Evolutionary conservation across 2,888 invertebrate genomes (phyloP).

Genomic region (Eudasyphora cyanicolor): DNA sequence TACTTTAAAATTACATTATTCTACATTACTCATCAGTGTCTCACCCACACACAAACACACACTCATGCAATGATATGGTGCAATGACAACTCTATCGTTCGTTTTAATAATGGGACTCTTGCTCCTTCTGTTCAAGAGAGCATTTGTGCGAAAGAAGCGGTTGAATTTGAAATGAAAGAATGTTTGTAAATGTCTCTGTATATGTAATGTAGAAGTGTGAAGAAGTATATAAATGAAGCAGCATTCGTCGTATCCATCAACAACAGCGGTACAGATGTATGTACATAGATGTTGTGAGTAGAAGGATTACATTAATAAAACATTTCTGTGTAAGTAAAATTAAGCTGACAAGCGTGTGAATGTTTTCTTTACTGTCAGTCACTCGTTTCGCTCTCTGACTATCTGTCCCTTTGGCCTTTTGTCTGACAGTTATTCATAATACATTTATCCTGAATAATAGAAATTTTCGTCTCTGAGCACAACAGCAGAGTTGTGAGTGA

Average conservation of each 20-base stretch:
- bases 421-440: not conserved
- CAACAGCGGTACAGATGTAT: not conserved
- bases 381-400: conserved; percentile 11
- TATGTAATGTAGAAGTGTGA: not conserved
- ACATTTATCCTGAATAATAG: not conserved
- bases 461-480: not conserved
- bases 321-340: conserved; percentile 32
- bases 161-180: not conserved
- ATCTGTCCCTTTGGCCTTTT: not conserved
- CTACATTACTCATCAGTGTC: conserved; percentile 10
- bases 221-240: no score
- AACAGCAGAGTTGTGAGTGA: not conserved
- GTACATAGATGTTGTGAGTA: not conserved
- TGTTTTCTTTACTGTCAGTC: conserved; percentile 55
- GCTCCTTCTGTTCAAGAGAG: not conserved
- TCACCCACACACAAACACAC: not conserved
- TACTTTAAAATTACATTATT: conserved; percentile 53
- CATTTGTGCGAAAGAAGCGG: not conserved
- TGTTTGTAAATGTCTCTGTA: not conserved
- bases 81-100: conserved; percentile 36
- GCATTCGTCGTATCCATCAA: no score
- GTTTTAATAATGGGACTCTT: not conserved
- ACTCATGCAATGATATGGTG: not conserved
- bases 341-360: conserved; percentile 58
- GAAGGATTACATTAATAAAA: conserved; percentile 50